phyloP scores from a whole-genome alignment of 1,140 invertebrate species.

The Stenopsyche tienmushanensis region DNA sequence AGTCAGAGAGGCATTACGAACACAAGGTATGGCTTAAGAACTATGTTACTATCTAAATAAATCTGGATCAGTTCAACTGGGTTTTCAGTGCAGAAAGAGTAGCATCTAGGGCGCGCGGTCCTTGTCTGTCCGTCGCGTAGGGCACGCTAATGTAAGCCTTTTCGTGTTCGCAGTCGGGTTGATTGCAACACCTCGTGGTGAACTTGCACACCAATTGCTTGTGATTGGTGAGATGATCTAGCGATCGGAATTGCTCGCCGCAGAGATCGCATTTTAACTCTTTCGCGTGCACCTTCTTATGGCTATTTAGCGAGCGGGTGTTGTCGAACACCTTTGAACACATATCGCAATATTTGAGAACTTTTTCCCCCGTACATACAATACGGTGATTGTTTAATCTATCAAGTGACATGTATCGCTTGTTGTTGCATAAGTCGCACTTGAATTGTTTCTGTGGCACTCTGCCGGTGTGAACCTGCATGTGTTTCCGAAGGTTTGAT shows the following conservation, averaged over 20 bases:
- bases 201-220: slow-evolving; percentile 49
- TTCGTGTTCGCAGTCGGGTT: slow-evolving; percentile 55
- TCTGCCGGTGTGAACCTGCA: slow-evolving; percentile 56
- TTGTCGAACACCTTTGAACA: slow-evolving; percentile 58
- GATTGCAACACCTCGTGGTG: slow-evolving; percentile 49
- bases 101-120: slow-evolving; percentile 51
- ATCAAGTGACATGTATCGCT: slow-evolving; percentile 56
- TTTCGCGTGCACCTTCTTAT: slow-evolving; percentile 56
- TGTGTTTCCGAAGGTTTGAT: slow-evolving; percentile 56
- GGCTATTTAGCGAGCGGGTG: slow-evolving; percentile 56
- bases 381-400: slow-evolving; percentile 56
- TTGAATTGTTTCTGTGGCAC: slow-evolving; percentile 58
- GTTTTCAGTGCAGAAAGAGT: slow-evolving; percentile 54
- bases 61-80: slow-evolving; percentile 52
- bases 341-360: slow-evolving; percentile 56
- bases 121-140: slow-evolving; percentile 51
- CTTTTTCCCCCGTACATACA: slow-evolving; percentile 55
- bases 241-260: slow-evolving; percentile 54
- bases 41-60: not conserved
- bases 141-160: slow-evolving; percentile 57
- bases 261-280: slow-evolving; percentile 56
- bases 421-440: slow-evolving; percentile 57
- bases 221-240: slow-evolving; percentile 55
- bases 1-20: slow-evolving; percentile 23
- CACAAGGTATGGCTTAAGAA: slow-evolving; percentile 13